Evolutionary conservation across 2,797 vertebrate species (phyloP), one percentile per base, ranked within the genome.

Genomic region (Huso huso): DNA sequence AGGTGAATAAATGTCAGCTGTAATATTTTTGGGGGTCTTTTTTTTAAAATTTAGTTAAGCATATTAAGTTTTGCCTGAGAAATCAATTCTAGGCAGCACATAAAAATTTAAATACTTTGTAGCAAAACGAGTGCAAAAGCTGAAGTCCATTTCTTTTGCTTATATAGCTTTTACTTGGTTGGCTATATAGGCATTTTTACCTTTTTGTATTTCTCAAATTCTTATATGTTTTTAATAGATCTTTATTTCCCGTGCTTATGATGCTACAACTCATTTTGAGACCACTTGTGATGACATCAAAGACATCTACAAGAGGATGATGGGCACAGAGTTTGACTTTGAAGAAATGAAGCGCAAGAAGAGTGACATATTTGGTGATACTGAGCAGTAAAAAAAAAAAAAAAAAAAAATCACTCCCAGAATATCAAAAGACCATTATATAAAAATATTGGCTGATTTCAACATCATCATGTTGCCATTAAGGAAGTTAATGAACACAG

Each of bases 241-340:
- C 71, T 99, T 98, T 79, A 89, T 97, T 81, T 99, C 97, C n/a
- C 93, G 94, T 61, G 81, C 95, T 0, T 99, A 98, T 0, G 97
- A 99, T 4, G 94, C 97, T 64, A 99, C 96, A 37, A 99, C 97
- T 77, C 96, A 99, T 89, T 99, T 98, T 0, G 97, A 99, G 89
- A 99, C 95, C 69, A 99, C 97, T 76, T 99, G 96, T 1, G 93
- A 97, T 0, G 97, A 99, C 89, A 99, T 99, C 88, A 96, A 99
- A 74, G 91, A 96, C 78, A 98, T 99, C 88, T 99, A 95, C 74
- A 89, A 88, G 84, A 89, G 96, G 76, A 94, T 98, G 96, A 98
- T 89, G 10, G 95, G 95, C n/a, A 88, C 89, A 1, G 95, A 98
- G 64, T 98, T 99, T 76, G 94, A 98, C 87, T 98, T 98, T 65